A percentile compares a stretch with the other conserved stretches of the same genome.
phyloP scores from a whole-genome alignment of 2,797 vertebrate species.

The Apogon talboti region DNA sequence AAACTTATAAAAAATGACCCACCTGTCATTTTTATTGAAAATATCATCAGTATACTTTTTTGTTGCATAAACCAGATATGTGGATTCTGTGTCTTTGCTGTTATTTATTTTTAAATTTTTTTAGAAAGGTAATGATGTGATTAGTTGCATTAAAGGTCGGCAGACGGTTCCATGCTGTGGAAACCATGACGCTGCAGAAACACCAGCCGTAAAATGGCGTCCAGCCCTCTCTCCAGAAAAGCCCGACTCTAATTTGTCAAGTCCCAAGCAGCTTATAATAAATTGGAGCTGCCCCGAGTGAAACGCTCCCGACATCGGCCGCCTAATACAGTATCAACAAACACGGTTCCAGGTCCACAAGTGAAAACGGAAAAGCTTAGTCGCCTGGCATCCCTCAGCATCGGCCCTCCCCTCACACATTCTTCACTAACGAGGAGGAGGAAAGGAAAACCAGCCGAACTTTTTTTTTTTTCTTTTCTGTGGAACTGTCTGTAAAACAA shows the following conservation, averaged over 20 bases:
- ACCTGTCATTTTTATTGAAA: too few species aligned
- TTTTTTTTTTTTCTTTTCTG: conserved; percentile 35
- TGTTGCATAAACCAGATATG: too few species aligned
- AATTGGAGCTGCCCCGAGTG: neutral
- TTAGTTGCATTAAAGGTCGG: conserved; percentile 38
- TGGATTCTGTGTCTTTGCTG: too few species aligned
- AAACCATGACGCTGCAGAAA: conserved; percentile 52
- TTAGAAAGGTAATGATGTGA: conserved; percentile 6
- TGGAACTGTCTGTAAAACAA: conserved; percentile 33
- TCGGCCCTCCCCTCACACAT: conserved; percentile 2
- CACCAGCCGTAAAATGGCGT: conserved; percentile 28
- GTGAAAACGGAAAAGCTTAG: conserved; percentile 37
- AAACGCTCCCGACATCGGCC: conserved; percentile 17
- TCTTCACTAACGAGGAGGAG: conserved; percentile 50
- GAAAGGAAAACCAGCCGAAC: conserved; percentile 37
- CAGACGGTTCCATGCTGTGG: conserved; percentile 31
- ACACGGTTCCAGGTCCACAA: conserved; percentile 24
- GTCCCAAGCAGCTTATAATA: conserved; percentile 32
- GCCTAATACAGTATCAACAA: conserved; percentile 39
- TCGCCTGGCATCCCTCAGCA: conserved; percentile 4
- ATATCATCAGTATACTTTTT: too few species aligned
- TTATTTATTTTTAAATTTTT: neutral
- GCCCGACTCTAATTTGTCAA: conserved; percentile 31
- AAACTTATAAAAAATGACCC: too few species aligned
- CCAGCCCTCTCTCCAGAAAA: conserved; percentile 13